Percentiles rank a stretch among this genome's conserved stretches.
phyloP scores from a whole-genome alignment of 2,888 invertebrate genomes.

The Gryllus longicercus region DNA sequence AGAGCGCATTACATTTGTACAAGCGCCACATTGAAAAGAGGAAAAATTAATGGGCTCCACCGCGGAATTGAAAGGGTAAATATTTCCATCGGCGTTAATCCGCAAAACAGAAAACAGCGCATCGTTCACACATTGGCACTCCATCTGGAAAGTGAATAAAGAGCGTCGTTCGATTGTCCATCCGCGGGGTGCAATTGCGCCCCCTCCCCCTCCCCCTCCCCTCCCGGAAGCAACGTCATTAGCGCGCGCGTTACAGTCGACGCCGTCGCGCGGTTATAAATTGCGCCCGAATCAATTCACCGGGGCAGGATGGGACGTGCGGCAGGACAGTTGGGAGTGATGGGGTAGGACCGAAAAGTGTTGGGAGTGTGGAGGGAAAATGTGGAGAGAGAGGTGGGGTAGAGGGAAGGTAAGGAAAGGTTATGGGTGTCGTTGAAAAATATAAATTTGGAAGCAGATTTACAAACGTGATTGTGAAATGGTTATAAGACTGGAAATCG shows the following conservation, averaged over 20 bases:
- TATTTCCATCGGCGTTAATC: no score
- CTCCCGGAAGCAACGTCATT: background rate
- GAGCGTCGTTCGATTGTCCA: background rate
- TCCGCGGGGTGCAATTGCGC: background rate
- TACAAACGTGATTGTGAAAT: no score
- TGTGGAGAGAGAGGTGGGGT: background rate
- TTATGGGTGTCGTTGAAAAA: no score
- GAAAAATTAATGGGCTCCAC: no score
- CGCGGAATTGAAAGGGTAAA: no score
- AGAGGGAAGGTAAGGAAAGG: background rate
- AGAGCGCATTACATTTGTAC: no score
- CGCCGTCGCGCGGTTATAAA: background rate
- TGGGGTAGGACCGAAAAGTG: background rate
- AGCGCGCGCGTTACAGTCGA: background rate
- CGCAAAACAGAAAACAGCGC: no score
- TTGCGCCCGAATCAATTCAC: constrained; percentile 3
- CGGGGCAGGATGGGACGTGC: background rate
- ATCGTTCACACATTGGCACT: no score
- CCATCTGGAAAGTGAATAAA: background rate
- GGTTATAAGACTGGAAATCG: no score
- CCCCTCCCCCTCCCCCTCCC: background rate
- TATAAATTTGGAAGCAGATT: no score
- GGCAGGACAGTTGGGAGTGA: background rate
- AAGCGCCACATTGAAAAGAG: no score
- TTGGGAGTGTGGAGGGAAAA: background rate